phyloP scores from a whole-genome alignment of 2,888 invertebrate species.

The Biston betularia region DNA sequence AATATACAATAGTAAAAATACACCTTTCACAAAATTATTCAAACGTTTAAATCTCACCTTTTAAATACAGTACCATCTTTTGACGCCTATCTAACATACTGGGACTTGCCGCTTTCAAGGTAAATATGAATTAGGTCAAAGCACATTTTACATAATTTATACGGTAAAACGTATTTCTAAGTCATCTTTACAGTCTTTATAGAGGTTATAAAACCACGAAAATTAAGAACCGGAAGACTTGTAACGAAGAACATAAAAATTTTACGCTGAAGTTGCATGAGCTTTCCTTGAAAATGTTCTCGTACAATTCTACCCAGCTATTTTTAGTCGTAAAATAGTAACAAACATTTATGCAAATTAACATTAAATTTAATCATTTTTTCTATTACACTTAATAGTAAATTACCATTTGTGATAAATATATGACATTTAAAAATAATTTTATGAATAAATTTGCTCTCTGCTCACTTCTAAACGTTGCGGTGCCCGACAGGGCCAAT shows the following conservation, averaged over 20 bases:
- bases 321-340: not conserved
- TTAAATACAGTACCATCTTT: too few relatives aligned
- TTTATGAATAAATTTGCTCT: too few relatives aligned
- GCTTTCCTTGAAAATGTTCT: constrained; percentile 12
- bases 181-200: constrained; percentile 1
- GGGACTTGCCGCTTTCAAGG: not conserved
- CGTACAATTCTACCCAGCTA: not conserved
- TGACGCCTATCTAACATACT: too few relatives aligned
- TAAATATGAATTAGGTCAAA: not conserved
- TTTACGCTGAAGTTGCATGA: constrained; percentile 19
- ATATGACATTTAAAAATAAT: too few relatives aligned
- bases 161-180: constrained; percentile 3
- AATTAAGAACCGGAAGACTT: constrained; percentile 21
- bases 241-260: constrained; percentile 14
- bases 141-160: constrained; percentile 7
- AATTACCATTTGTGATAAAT: too few relatives aligned
- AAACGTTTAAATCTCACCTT: too few relatives aligned
- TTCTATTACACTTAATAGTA: too few relatives aligned
- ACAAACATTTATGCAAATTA: not conserved
- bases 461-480: too few relatives aligned
- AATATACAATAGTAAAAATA: too few relatives aligned
- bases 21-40: too few relatives aligned
- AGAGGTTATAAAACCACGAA: constrained; percentile 12
- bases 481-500: too few relatives aligned
- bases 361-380: too few relatives aligned